These are phyloP conservation scores for Halotydeus destructor DNA, from an alignment of 1,140 invertebrate species.

Conservation along the genomic window DNA sequence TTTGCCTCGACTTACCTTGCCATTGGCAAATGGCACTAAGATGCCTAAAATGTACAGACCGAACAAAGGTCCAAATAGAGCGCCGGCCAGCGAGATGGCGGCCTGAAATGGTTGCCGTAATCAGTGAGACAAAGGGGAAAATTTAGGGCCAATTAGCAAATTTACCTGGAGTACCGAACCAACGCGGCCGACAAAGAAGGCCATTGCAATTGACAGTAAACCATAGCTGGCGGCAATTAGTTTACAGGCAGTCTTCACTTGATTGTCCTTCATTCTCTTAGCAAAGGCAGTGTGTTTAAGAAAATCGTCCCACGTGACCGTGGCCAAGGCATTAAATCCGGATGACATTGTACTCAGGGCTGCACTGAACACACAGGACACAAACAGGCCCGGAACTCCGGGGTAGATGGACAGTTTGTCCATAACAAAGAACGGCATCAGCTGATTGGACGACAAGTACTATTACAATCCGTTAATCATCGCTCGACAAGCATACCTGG, in stretches of 20 bases:
- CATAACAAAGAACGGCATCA: slow-evolving; percentile 19
- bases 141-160: too few species aligned
- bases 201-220: slow-evolving; percentile 10
- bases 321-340: slow-evolving; percentile 15
- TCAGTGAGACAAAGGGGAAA: too few species aligned
- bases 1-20: slow-evolving; percentile 27
- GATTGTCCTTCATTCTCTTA: slow-evolving; percentile 1
- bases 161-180: slow-evolving; percentile 11
- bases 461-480: too few species aligned
- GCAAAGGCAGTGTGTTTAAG: neutral
- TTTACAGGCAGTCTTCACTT: slow-evolving; percentile 2
- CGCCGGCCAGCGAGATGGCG: slow-evolving; percentile 26
- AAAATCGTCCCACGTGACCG: slow-evolving; percentile 17
- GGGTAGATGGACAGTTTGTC: slow-evolving; percentile 13
- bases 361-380: slow-evolving; percentile 18
- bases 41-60: slow-evolving; percentile 54
- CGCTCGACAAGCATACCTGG: too few species aligned
- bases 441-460: too few species aligned
- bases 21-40: slow-evolving; percentile 47
- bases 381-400: slow-evolving; percentile 19
- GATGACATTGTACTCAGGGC: slow-evolving; percentile 15
- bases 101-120: too few species aligned
- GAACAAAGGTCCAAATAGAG: slow-evolving; percentile 43
- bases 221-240: slow-evolving; percentile 10
- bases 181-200: slow-evolving; percentile 11